Evolutionary conservation across 2,797 vertebrate species (phyloP).

Genomic region (Anisognathus igniventris): DNA sequence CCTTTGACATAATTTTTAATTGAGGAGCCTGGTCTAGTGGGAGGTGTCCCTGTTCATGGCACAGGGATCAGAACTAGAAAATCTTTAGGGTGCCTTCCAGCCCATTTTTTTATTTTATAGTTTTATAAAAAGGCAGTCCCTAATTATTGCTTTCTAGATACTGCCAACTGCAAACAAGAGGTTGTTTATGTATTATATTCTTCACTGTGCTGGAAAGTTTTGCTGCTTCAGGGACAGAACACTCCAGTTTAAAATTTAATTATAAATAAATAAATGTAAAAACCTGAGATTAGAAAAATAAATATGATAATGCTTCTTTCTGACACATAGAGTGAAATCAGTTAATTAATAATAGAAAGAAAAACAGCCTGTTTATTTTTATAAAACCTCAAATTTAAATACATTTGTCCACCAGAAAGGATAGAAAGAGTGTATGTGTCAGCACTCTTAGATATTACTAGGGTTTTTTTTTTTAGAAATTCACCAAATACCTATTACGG

Average conservation of each 20-base stretch:
- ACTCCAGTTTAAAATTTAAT: not conserved
- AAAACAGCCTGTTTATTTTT: not conserved
- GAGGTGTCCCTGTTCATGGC: not conserved
- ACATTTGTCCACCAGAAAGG: not conserved
- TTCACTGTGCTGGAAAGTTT: not conserved
- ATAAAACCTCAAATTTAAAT: not conserved
- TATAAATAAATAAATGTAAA: not conserved
- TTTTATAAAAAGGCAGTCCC: not conserved
- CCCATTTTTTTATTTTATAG: not conserved
- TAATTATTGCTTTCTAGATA: not conserved
- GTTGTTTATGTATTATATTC: not conserved
- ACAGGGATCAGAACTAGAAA: not conserved
- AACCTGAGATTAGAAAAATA: not conserved
- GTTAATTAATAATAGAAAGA: not conserved
- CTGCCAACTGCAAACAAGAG: not conserved
- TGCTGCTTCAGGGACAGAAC: not conserved
- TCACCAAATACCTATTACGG: not conserved
- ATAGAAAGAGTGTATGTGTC: not conserved
- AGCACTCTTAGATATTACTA: not conserved
- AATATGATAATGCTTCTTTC: not conserved
- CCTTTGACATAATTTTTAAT: not conserved
- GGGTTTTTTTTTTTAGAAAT: not conserved
- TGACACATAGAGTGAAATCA: not conserved
- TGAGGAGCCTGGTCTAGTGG: not conserved
- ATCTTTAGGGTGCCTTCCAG: not conserved